A percentile compares a stretch with the other conserved stretches of the same genome.
Evolutionary conservation across 2,797 vertebrate species (phyloP).

Genomic region (Epinephelus awoara): DNA sequence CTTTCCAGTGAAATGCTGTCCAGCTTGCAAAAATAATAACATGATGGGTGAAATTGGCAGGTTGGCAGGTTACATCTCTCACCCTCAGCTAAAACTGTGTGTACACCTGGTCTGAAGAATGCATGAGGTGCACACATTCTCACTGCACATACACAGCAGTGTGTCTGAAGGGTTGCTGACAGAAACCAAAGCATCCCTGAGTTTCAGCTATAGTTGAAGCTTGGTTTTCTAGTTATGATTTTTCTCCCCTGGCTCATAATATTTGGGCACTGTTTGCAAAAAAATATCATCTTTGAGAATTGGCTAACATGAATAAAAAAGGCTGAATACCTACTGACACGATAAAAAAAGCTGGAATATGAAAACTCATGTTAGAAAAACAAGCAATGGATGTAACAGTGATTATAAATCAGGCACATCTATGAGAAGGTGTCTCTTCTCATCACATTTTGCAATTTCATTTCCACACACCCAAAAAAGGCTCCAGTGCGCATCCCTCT

Average conservation of each 20-base stretch:
- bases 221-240: background rate
- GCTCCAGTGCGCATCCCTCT: slow-evolving; percentile 28
- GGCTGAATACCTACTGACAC: background rate
- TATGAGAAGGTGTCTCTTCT: slow-evolving; percentile 22
- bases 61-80: too few relatives aligned
- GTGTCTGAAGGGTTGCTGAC: background rate
- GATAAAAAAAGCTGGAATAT: background rate
- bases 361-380: background rate
- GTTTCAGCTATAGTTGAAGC: background rate
- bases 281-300: slow-evolving; percentile 10
- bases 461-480: slow-evolving; percentile 36
- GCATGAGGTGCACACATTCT: too few relatives aligned
- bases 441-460: slow-evolving; percentile 49
- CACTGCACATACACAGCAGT: background rate
- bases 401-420: slow-evolving; percentile 33
- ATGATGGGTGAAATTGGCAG: too few relatives aligned
- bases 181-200: background rate
- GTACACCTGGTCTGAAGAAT: too few relatives aligned
- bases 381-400: slow-evolving; percentile 23
- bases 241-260: background rate
- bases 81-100: too few relatives aligned
- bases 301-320: background rate
- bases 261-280: slow-evolving; percentile 11
- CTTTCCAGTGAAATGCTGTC: too few relatives aligned
- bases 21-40: too few relatives aligned